A percentile compares a stretch with the other conserved stretches of the same genome.
phyloP scores from a whole-genome alignment of 1,140 invertebrate genomes.

The Pseudoatta argentina region DNA sequence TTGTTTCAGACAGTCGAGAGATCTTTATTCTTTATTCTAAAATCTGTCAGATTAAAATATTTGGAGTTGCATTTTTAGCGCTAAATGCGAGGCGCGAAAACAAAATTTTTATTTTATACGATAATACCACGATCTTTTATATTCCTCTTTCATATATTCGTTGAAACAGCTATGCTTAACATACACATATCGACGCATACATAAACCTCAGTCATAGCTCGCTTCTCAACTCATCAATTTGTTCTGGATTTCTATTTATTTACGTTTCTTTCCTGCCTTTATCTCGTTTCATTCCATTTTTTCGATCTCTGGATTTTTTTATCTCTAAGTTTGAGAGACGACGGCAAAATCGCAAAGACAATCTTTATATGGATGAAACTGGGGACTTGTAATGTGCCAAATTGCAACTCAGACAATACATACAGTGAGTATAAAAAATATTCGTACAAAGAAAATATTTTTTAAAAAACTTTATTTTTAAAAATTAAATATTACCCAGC shows the following conservation, averaged over 20 bases:
- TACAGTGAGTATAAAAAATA: too few relatives aligned
- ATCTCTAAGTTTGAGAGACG: conserved; percentile 38
- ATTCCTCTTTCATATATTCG: not conserved
- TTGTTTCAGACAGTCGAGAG: not conserved
- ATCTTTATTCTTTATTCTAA: not conserved
- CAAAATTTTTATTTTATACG: not conserved
- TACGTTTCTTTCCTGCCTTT: not conserved
- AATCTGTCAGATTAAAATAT: not conserved
- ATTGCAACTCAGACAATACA: not conserved
- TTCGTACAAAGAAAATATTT: too few relatives aligned
- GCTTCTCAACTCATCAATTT: conserved; percentile 24
- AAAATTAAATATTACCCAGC: too few relatives aligned
- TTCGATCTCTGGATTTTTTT: conserved; percentile 6
- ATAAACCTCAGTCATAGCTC: conserved; percentile 44
- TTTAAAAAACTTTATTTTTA: too few relatives aligned
- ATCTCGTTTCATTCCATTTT: not conserved
- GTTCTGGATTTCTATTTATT: conserved; percentile 40
- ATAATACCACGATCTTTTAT: not conserved
- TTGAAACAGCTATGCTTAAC: conserved; percentile 6
- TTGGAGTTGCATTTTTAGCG: conserved; percentile 12
- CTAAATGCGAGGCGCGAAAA: conserved; percentile 8
- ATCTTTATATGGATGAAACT: not conserved
- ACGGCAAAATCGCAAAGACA: conserved; percentile 1
- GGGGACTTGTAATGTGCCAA: not conserved
- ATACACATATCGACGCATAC: not conserved